Percentiles rank a stretch among this genome's conserved stretches.
phyloP scores from a whole-genome alignment of 2,888 invertebrate genomes.

The Diogma glabrata region DNA sequence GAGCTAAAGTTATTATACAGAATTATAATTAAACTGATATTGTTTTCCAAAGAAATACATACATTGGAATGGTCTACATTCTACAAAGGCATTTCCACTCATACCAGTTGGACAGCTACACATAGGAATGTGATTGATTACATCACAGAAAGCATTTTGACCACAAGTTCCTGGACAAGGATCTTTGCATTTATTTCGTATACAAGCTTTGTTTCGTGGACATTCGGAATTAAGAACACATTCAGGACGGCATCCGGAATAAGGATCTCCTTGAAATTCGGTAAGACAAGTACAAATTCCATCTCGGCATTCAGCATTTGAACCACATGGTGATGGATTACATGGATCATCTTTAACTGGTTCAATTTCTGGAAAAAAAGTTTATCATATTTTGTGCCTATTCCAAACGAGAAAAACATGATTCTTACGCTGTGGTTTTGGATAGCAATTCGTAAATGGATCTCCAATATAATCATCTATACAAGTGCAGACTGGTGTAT shows the following conservation, averaged over 20 bases:
- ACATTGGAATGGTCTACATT: conserved; percentile 34
- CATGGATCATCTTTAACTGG: conserved; percentile 34
- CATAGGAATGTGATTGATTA: conserved; percentile 66
- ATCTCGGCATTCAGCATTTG: conserved; percentile 55
- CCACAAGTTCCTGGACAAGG: conserved; percentile 75
- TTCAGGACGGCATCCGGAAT: conserved; percentile 67
- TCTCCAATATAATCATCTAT: conserved; percentile 48
- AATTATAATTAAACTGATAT: not conserved
- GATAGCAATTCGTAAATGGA: conserved; percentile 46
- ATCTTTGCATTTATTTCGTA: conserved; percentile 60
- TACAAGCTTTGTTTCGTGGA: conserved; percentile 54
- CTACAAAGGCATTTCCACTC: conserved; percentile 60
- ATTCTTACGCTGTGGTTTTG: conserved; percentile 35
- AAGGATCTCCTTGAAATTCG: conserved; percentile 64
- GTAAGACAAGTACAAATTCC: conserved; percentile 49
- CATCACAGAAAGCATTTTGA: conserved; percentile 58
- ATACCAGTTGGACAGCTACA: conserved; percentile 59
- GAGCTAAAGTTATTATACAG: conserved; percentile 21
- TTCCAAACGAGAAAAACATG: no score
- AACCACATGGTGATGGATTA: conserved; percentile 43
- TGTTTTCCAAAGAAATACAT: not conserved
- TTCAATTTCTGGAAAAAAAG: conserved; percentile 19
- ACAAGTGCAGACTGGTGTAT: conserved; percentile 58
- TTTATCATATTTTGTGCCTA: no score
- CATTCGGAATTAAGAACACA: conserved; percentile 69